Percentiles rank a stretch among this genome's conserved stretches.
Evolutionary conservation across 2,113 vertebrate species (phyloP).

Genomic region (Tonatia bakeri): DNA sequence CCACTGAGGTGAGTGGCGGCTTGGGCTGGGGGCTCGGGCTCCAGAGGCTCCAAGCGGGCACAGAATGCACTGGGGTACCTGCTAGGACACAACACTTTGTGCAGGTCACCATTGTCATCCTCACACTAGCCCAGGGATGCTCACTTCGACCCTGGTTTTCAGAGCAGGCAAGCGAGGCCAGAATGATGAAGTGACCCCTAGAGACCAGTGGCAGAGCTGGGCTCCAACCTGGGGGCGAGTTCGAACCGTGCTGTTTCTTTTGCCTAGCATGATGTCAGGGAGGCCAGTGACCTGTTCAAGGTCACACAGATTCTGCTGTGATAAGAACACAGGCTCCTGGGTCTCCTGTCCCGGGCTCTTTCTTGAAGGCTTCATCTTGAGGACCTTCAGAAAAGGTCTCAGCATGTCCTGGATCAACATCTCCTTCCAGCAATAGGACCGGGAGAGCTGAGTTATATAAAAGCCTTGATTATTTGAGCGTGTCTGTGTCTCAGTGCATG

Average conservation of each 20-base stretch:
- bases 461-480: not conserved
- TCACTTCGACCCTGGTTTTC: not conserved
- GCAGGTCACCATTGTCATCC: accelerated
- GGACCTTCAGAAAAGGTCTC: not conserved
- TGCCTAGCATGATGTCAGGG: not conserved
- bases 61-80: not conserved
- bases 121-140: accelerated
- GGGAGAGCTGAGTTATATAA: not conserved
- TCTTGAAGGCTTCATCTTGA: not conserved
- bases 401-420: not conserved
- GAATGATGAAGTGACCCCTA: not conserved
- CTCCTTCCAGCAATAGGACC: not conserved
- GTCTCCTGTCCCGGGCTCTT: not conserved
- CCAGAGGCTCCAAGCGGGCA: accelerated
- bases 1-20: not conserved
- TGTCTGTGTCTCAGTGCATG: not conserved
- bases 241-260: not conserved
- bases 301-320: accelerated
- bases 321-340: accelerated
- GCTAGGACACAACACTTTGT: accelerated
- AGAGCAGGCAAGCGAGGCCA: not conserved
- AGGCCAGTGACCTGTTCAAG: not conserved
- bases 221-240: accelerated
- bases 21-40: not conserved
- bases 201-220: not conserved